These are phyloP conservation scores for Drosophila yooni DNA, from an alignment of 2,888 invertebrate species.

Conservation along the genomic window DNA sequence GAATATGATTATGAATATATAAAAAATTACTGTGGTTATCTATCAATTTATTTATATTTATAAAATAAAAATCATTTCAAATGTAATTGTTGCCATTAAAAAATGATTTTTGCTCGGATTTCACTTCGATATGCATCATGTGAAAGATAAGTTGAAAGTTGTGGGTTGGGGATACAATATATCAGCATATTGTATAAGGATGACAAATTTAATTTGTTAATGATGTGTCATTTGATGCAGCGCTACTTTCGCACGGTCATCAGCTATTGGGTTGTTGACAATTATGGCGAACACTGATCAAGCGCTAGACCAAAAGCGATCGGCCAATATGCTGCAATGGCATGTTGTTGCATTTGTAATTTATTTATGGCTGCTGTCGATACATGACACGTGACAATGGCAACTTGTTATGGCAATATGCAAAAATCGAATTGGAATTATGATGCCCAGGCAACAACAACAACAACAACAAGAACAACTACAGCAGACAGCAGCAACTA, in stretches of 20 bases:
- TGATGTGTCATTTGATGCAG: slow-evolving; percentile 51
- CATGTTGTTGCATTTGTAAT: slow-evolving; percentile 74
- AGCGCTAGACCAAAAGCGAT: slow-evolving; percentile 44
- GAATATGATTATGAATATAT: not conserved
- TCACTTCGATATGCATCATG: not conserved
- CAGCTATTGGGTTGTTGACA: slow-evolving; percentile 65
- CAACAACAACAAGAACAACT: slow-evolving; percentile 30
- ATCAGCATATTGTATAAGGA: slow-evolving; percentile 2
- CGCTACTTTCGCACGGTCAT: slow-evolving; percentile 54
- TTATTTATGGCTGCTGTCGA: slow-evolving; percentile 77
- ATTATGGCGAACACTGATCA: slow-evolving; percentile 62
- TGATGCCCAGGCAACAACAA: slow-evolving; percentile 67
- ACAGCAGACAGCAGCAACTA: slow-evolving; percentile 30
- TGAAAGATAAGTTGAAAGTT: not conserved
- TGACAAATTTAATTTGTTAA: slow-evolving; percentile 67
- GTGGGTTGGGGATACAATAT: not conserved
- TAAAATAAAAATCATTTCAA: not conserved
- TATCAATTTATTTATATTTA: not conserved
- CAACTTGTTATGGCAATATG: slow-evolving; percentile 81
- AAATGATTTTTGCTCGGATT: not conserved
- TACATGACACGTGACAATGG: slow-evolving; percentile 80
- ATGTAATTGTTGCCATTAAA: not conserved
- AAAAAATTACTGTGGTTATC: not conserved
- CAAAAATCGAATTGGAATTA: slow-evolving; percentile 79
- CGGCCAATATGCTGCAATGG: slow-evolving; percentile 68